phyloP scores from a whole-genome alignment of 2,797 vertebrate species.

The Xyrichtys novacula region DNA sequence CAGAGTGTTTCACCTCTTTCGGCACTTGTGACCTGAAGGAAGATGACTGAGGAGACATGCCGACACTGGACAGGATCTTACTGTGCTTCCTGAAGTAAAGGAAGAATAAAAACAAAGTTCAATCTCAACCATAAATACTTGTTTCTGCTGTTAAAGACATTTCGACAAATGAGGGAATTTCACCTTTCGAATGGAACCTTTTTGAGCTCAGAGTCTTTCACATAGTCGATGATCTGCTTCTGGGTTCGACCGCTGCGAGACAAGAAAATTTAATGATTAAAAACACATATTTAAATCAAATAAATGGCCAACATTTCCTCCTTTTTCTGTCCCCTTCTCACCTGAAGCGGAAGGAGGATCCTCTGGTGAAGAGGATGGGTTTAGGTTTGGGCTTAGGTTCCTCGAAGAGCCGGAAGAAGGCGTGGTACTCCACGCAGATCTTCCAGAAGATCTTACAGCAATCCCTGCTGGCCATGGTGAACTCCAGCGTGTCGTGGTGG shows the following conservation, averaged over 20 bases:
- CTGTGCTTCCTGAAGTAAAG: slow-evolving; percentile 92
- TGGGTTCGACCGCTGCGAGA: slow-evolving; percentile 93
- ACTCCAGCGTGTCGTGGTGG: slow-evolving; percentile 96
- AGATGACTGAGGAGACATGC: slow-evolving; percentile 84
- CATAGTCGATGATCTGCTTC: slow-evolving; percentile 97
- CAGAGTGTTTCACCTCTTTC: slow-evolving; percentile 90
- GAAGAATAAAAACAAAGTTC: neutral
- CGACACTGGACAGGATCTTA: slow-evolving; percentile 91
- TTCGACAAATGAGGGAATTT: slow-evolving; percentile 49
- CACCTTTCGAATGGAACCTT: slow-evolving; percentile 97
- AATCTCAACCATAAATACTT: no score
- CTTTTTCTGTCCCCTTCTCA: slow-evolving; percentile 52
- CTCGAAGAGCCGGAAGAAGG: slow-evolving; percentile 98
- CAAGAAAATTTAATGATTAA: neutral
- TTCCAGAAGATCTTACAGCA: slow-evolving; percentile 99
- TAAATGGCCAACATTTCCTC: accelerated
- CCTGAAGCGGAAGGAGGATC: slow-evolving; percentile 99
- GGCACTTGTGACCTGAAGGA: slow-evolving; percentile 91
- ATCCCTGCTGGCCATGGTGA: slow-evolving; percentile 96
- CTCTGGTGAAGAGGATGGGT: slow-evolving; percentile 95
- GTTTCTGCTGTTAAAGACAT: neutral
- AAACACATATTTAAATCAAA: neutral
- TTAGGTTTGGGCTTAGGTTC: slow-evolving; percentile 98
- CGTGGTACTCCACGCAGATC: slow-evolving; percentile 98
- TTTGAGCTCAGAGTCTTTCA: slow-evolving; percentile 96